Conservation (phyloP, 1,140 invertebrate genomes). For the Leptinotarsa texana region DNA sequence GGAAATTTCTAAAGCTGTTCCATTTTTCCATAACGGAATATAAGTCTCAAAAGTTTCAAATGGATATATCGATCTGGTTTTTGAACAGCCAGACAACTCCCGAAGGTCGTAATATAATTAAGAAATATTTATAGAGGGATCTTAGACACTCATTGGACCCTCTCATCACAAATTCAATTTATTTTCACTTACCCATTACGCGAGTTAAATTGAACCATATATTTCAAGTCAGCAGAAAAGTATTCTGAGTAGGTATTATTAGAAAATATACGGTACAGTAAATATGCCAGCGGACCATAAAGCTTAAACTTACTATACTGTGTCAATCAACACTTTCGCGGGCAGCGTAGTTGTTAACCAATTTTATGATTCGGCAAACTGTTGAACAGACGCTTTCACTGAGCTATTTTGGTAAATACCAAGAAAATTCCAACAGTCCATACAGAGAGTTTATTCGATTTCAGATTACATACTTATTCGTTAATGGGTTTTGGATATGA, state of each 20-base stretch:
- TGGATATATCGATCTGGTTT: no score
- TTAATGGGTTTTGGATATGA: no score
- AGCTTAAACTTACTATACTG: constrained; percentile 5
- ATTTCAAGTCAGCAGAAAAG: constrained; percentile 17
- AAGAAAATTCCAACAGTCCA: neutral
- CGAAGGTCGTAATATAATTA: no score
- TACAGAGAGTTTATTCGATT: no score
- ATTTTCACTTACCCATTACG: constrained; percentile 1
- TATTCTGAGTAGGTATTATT: constrained; percentile 19
- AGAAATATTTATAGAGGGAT: neutral
- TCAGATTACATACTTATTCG: no score
- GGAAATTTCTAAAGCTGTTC: no score
- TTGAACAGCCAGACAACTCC: no score
- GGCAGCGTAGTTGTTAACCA: constrained; percentile 16
- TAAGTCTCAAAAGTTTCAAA: no score
- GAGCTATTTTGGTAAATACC: constrained; percentile 8
- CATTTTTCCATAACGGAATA: no score
- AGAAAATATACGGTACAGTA: constrained; percentile 27
- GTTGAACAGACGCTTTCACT: neutral
- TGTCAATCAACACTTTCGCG: constrained; percentile 16
- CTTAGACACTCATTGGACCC: neutral
- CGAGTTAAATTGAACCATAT: neutral
- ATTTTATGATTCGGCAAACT: constrained; percentile 22
- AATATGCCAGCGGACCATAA: constrained; percentile 20
- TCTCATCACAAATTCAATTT: constrained; percentile 13